Evolutionary conservation across 2,113 vertebrate species (phyloP), one percentile per base, ranked within the genome.

Genomic region (Rhipidura dahli): DNA sequence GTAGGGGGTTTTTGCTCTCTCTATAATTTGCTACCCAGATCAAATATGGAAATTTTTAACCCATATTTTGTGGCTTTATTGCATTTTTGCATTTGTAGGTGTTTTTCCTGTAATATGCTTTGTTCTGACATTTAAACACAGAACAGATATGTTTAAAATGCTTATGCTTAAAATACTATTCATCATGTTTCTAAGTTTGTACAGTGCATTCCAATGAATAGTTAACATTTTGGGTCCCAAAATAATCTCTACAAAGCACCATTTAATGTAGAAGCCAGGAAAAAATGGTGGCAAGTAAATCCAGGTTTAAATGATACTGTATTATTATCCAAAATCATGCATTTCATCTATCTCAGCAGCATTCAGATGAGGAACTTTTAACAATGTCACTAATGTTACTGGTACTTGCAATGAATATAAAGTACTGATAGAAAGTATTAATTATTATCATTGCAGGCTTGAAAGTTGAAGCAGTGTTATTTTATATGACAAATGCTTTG

Each of bases 31-130:
- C 85, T 97, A 94, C 89, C 93, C 88, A 96, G 96, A 97, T 96
- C 93, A 97, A 96, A 96, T 94, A 96, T 94, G 86, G 87, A 96
- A 96, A 92, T 96, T 96, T 97, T 96, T 97, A 97, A 97, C 94
- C 96, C 94, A 87, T 97, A 91, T 95, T 95, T 95, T 94, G 93
- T 95, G 83, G 77, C 51, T 94, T 95, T 95, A 96, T 91, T 96
- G 87, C 91, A 69, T 92, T 94, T 96, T 89, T 97, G 90, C 91
- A 94, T 94, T 95, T 95, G 85, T 94, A 96, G 94, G 87, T 96
- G 94, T 95, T 96, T 97, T 96, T 97, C 92, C 87, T 93, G 87
- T 94, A 91, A 91, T 91, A 57, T 90, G 91, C 59, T 97, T 96
- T 96, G 94, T 97, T 96, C 95, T 95, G 96, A 97, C 94, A 96